Evolutionary conservation across 2,113 vertebrate species (phyloP), one percentile per base, ranked within the genome.

Genomic region (Gavialis gangeticus): DNA sequence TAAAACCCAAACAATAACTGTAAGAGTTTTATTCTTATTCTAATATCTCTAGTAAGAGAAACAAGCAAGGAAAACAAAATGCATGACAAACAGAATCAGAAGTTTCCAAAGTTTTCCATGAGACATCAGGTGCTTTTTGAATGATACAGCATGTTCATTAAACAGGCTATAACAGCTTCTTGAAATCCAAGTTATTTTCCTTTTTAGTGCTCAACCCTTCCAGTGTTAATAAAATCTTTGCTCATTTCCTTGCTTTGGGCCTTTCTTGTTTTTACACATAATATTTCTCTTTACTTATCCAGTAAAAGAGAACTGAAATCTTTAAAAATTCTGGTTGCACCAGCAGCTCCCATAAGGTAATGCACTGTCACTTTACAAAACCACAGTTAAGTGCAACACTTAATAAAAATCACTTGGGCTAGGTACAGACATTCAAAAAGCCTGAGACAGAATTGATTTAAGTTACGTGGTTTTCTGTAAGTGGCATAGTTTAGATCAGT

Each of bases 111-210:
- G 28, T 82, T 91, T 75, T 75, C 66, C 66, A 21, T 37, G 37
- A 89, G 66, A 75, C 34, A 92, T 79, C 87, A 94, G 86, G 75
- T 96, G 55, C 84, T 93, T 22, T 93, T 94, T 75, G 96, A 96
- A 93, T 67, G 64, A 91, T 14, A 83, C 69, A 89, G 88, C 62
- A 89, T 85, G 85, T 81, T 96, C 85, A 54, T 69, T 67, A 58
- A 55, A 82, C 19, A 34, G 64, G 15, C 80, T 91, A 10, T 37
- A 79, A 82, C 30, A 73, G 9, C 56, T 92, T 67, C 28, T 71
- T 82, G 11, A 90, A 94, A 95, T 75, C 4, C 15, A 83, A 87
- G 2, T 46, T 21, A 34, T 66, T 93, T 80, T 79, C 18, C 60
- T 21, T 30, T 91, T 83, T 93, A 78, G 87, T 79, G 78, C 57